These are phyloP conservation scores for Bombus haemorrhoidalis DNA, from an alignment of 1,140 invertebrate species.

Conservation along the genomic window DNA sequence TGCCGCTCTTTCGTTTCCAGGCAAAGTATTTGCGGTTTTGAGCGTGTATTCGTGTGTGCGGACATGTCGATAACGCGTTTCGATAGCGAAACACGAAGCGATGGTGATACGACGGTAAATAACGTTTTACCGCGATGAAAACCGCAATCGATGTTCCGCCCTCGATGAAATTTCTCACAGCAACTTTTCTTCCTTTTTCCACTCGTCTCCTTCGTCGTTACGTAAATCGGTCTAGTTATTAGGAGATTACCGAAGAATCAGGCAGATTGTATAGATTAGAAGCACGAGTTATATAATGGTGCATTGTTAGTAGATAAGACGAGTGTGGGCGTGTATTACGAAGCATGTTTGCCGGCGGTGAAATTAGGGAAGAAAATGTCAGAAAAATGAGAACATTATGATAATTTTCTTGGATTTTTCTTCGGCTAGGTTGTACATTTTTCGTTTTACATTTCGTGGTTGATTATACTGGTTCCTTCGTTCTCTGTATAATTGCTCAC, in stretches of 20 bases:
- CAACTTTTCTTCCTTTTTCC: neutral
- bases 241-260: neutral
- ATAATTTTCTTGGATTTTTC: neutral
- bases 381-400: neutral
- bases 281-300: neutral
- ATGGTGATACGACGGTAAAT: neutral
- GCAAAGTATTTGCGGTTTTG: neutral
- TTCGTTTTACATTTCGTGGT: neutral
- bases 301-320: neutral
- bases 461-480: neutral
- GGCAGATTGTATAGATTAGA: neutral
- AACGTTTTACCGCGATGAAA: neutral
- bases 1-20: neutral
- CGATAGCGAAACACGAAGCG: neutral
- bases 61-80: neutral
- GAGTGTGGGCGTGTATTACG: neutral
- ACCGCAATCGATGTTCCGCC: neutral
- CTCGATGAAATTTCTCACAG: neutral
- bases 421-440: too few species aligned
- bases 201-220: neutral
- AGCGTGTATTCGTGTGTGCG: neutral
- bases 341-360: neutral
- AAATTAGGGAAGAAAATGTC: neutral
- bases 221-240: conserved; percentile 7
- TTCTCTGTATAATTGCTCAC: too few species aligned